Percentiles rank a stretch among this genome's conserved stretches.
These are phyloP conservation scores for Lochmaea crataegi DNA, from an alignment of 2,888 invertebrate species.

Conservation along the genomic window DNA sequence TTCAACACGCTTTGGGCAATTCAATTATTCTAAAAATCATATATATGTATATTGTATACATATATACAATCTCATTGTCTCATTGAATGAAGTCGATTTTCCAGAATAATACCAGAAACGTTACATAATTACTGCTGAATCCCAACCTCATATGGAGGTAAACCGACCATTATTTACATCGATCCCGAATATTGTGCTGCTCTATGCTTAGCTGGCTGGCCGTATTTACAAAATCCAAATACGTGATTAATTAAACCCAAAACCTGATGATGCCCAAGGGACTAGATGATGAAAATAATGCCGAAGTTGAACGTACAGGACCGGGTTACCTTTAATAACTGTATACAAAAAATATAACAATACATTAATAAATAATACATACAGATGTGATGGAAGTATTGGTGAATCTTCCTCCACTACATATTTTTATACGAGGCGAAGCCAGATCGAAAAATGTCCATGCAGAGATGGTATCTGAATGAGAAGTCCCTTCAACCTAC, in stretches of 20 bases:
- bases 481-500: no score
- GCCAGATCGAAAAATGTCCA: no score
- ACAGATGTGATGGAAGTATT: no score
- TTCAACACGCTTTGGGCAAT: constrained; percentile 2
- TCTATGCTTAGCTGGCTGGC: background rate
- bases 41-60: background rate
- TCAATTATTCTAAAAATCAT: constrained; percentile 16
- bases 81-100: constrained; percentile 13
- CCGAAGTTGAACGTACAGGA: background rate
- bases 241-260: constrained; percentile 29
- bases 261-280: constrained; percentile 28
- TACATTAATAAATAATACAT: no score
- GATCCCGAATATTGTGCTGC: constrained; percentile 6
- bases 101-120: background rate
- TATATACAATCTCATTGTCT: constrained; percentile 9
- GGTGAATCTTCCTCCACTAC: no score
- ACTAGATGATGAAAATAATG: constrained; percentile 15
- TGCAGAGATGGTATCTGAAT: no score
- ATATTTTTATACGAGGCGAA: no score
- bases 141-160: constrained; percentile 10
- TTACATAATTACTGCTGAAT: constrained; percentile 7
- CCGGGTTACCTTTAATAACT: background rate
- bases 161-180: constrained; percentile 14
- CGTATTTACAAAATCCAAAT: constrained; percentile 26
- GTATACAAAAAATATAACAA: no score